Percentiles rank a stretch among this genome's conserved stretches.
phyloP scores from a whole-genome alignment of 2,113 vertebrate genomes.

The Spea multiplicata region DNA sequence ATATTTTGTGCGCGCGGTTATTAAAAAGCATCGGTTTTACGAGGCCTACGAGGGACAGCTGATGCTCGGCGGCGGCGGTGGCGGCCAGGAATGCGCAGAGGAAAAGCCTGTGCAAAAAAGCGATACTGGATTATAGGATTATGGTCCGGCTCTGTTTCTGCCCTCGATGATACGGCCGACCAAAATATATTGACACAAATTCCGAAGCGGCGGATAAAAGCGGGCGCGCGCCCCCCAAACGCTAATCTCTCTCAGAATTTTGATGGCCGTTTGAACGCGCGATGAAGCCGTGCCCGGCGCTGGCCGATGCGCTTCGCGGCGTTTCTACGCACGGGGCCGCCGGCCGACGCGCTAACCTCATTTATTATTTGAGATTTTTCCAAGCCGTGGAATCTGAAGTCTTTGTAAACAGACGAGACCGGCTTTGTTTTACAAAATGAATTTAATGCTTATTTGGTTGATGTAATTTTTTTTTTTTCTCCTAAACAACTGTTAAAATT shows the following conservation, averaged over 20 bases:
- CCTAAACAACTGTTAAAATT: slow-evolving; percentile 29
- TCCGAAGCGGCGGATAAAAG: not conserved
- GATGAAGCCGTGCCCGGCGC: slow-evolving; percentile 47
- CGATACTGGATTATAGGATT: slow-evolving; percentile 60
- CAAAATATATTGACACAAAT: slow-evolving; percentile 48
- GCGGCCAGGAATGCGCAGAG: slow-evolving; percentile 48
- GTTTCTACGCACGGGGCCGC: slow-evolving; percentile 55
- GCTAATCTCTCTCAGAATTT: slow-evolving; percentile 7
- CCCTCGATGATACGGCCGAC: slow-evolving; percentile 47
- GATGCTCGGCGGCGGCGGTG: slow-evolving; percentile 33
- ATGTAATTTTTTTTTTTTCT: slow-evolving; percentile 1
- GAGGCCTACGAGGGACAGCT: slow-evolving; percentile 38
- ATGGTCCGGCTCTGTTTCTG: slow-evolving; percentile 49
- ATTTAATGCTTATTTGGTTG: slow-evolving; percentile 18
- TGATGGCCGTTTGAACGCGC: slow-evolving; percentile 59
- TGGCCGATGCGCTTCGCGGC: slow-evolving; percentile 49
- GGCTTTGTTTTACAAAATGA: slow-evolving; percentile 25
- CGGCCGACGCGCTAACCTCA: slow-evolving; percentile 52
- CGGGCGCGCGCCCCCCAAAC: not conserved
- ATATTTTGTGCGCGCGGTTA: slow-evolving; percentile 25
- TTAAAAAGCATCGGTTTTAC: slow-evolving; percentile 35
- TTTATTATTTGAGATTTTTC: slow-evolving; percentile 24
- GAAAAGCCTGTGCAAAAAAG: slow-evolving; percentile 49
- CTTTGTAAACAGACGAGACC: slow-evolving; percentile 54
- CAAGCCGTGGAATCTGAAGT: slow-evolving; percentile 20